A percentile compares a stretch with the other conserved stretches of the same genome.
phyloP scores from a whole-genome alignment of 2,888 invertebrate genomes.

The Sthenelais limicola region DNA sequence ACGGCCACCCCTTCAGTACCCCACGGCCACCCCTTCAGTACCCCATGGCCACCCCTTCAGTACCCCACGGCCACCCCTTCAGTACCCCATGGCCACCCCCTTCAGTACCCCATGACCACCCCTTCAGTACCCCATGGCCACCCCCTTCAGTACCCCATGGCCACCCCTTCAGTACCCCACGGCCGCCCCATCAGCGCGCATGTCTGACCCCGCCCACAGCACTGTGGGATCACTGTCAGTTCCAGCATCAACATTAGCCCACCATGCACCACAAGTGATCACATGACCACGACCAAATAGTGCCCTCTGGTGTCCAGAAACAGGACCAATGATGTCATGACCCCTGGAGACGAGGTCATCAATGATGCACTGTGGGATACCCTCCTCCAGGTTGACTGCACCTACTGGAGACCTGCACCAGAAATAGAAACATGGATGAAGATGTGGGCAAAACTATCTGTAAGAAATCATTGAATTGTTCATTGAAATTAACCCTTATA shows the following conservation, averaged over 20 bases:
- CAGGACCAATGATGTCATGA: slow-evolving; percentile 55
- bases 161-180: slow-evolving; percentile 54
- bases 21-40: too few species aligned
- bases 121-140: too few species aligned
- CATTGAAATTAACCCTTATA: too few species aligned
- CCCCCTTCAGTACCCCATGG: too few species aligned
- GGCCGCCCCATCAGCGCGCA: slow-evolving; percentile 64
- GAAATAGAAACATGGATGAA: too few species aligned
- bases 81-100: too few species aligned
- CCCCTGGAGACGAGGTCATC: slow-evolving; percentile 57
- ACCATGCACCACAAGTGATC: slow-evolving; percentile 61
- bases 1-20: too few species aligned
- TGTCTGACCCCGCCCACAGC: slow-evolving; percentile 68
- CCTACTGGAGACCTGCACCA: slow-evolving; percentile 46
- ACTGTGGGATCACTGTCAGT: slow-evolving; percentile 42
- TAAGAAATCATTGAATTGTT: too few species aligned
- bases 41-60: too few species aligned
- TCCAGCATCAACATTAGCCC: slow-evolving; percentile 6
- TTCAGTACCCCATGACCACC: too few species aligned
- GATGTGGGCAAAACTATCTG: too few species aligned
- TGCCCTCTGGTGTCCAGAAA: slow-evolving; percentile 55
- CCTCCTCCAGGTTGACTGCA: slow-evolving; percentile 59
- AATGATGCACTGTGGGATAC: slow-evolving; percentile 56
- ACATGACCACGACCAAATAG: slow-evolving; percentile 69
- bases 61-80: too few species aligned